phyloP scores from a whole-genome alignment of 37 sponge, comb jelly and placozoan genomes.

The Axinella damicornis region DNA sequence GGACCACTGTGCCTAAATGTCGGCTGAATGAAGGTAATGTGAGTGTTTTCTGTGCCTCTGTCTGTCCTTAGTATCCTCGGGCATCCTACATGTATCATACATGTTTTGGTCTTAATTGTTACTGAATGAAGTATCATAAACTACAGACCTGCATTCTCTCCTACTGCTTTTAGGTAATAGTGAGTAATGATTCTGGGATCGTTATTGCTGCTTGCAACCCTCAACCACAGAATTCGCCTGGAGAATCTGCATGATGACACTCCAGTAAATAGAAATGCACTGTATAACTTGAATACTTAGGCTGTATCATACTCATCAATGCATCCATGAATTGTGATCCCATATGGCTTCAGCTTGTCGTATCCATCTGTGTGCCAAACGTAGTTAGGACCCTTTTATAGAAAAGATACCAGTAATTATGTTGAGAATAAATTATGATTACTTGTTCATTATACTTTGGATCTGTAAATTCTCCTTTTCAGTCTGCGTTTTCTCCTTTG shows the following conservation, averaged over 20 bases:
- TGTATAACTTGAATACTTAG: too few relatives aligned
- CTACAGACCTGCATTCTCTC: too few relatives aligned
- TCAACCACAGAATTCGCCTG: too few relatives aligned
- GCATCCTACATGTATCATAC: conserved; percentile 10
- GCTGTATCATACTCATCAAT: conserved; percentile 55
- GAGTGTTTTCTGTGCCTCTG: conserved; percentile 46
- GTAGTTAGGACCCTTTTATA: conserved; percentile 49
- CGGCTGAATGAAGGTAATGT: conserved; percentile 20
- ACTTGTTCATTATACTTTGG: too few relatives aligned
- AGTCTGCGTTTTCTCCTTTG: too few relatives aligned
- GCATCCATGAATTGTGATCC: conserved; percentile 52
- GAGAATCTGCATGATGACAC: neutral
- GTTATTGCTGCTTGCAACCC: too few relatives aligned
- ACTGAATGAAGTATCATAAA: neutral
- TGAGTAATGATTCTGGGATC: too few relatives aligned
- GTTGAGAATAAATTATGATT: too few relatives aligned
- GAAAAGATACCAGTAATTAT: too few relatives aligned
- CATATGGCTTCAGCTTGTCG: conserved; percentile 53
- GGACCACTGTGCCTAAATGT: conserved; percentile 13
- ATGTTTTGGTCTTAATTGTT: neutral
- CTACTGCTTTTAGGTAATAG: too few relatives aligned
- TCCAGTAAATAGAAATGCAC: neutral
- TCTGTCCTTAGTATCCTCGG: conserved; percentile 40
- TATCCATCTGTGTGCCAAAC: conserved; percentile 65
- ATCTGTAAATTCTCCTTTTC: too few relatives aligned